These are phyloP conservation scores for Gadus chalcogrammus DNA, from an alignment of 2,113 vertebrate species.

Conservation along the genomic window DNA sequence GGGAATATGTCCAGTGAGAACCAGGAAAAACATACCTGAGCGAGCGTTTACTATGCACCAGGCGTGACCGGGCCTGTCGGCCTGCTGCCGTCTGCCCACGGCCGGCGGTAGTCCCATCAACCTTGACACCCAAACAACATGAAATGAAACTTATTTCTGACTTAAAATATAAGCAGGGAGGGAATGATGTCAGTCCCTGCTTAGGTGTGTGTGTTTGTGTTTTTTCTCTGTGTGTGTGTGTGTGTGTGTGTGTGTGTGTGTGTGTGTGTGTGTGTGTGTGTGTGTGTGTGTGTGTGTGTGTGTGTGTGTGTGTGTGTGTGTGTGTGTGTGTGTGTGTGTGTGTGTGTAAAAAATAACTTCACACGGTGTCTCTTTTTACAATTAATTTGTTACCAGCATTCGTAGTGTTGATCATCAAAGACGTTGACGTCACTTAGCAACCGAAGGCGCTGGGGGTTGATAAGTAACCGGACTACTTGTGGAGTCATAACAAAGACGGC, in stretches of 20 bases:
- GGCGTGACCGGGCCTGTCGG: constrained; percentile 52
- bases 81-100: neutral
- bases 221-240: constrained; percentile 6
- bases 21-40: constrained; percentile 33
- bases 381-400: no score
- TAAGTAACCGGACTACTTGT: no score
- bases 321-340: constrained; percentile 15
- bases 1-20: constrained; percentile 36
- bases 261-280: no score
- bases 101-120: neutral
- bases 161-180: neutral
- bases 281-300: no score
- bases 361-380: no score
- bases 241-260: neutral
- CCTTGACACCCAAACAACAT: neutral
- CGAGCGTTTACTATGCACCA: constrained; percentile 15
- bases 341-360: neutral
- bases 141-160: neutral
- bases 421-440: no score
- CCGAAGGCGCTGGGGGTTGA: no score
- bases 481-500: no score
- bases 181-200: no score
- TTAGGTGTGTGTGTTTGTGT: neutral
- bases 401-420: no score
- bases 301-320: neutral